phyloP scores from a whole-genome alignment of 2,797 vertebrate species.

The Synanceia verrucosa region DNA sequence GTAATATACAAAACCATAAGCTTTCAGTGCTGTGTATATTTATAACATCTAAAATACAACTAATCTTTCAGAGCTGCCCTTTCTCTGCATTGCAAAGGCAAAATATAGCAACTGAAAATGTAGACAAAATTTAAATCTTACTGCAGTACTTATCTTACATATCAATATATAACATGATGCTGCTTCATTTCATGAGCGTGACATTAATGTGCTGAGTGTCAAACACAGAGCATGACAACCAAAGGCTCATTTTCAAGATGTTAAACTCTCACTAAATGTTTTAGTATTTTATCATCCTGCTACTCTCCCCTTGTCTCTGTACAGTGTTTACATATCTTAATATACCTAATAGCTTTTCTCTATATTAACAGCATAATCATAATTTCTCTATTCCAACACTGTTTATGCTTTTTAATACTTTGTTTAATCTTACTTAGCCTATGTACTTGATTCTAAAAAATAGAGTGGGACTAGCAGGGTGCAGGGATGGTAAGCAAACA shows the following conservation, averaged over 20 bases:
- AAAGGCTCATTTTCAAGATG: neutral
- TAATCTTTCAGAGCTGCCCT: neutral
- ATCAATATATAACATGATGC: neutral
- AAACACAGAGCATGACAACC: neutral
- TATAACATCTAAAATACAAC: conserved; percentile 4
- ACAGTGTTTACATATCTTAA: conserved; percentile 24
- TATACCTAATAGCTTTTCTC: conserved; percentile 10
- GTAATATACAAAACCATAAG: conserved; percentile 13
- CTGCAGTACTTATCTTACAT: neutral
- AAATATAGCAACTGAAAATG: conserved; percentile 12
- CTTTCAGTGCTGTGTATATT: conserved; percentile 20
- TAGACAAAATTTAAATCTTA: neutral
- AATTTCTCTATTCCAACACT: neutral
- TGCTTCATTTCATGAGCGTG: neutral
- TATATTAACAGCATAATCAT: conserved; percentile 17
- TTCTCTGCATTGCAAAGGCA: conserved; percentile 20
- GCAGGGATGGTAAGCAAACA: conserved; percentile 16
- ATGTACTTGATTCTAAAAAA: conserved; percentile 27
- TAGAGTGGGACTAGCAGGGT: conserved; percentile 26
- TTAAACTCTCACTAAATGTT: neutral
- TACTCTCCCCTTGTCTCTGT: neutral
- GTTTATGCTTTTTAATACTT: neutral
- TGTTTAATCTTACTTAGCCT: conserved; percentile 14
- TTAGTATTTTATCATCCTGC: neutral
- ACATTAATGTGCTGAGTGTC: neutral